Evolutionary conservation across 2,888 invertebrate species (phyloP), one percentile per base, ranked within the genome.

Genomic region (Aphodius granarius): DNA sequence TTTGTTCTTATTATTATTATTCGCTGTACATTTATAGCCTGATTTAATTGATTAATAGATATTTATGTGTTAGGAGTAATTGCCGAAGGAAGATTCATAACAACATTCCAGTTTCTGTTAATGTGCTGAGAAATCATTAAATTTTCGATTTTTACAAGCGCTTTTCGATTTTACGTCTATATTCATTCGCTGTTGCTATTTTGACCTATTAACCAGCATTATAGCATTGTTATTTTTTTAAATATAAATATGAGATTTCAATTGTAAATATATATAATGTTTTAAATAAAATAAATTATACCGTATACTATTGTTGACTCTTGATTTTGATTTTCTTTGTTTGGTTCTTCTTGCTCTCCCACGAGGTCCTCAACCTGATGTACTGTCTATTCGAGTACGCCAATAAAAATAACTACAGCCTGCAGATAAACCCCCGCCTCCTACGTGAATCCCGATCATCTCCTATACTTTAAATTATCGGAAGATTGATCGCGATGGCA

Each of bases 361-460:
- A 99, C 85, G 99, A 99, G 89, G 98, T 99, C 16, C 91, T 99
- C 72, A 99, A 99, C 89, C 99, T 99, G 6, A 99, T 99, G 99
- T 99, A 99, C 89, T 99, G 99, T 87, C 91, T 99, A 77, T 99
- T 99, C 87, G 99, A 99, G 89, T 99, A 99, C 86, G 99, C 99
- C 71, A 98, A 98, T 89, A 98, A 98, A 88, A 98, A 97, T 88
- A 99, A 99, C 90, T 99, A 99, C 89, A 97, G 97, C 86, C 91
- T 99, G 81, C 98, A 99, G 89, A 99, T 99, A 80, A 99, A 99
- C 89, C 98, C n/a, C 99, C 18, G 99, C 99, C 79, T 98, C 98
- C 66, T 98, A 98, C 86, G 97, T 99, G 71, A 99, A 99, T 89
- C 99, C 99, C 1, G 99, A 99, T 88, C 99, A 99, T 88, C 91